These are phyloP conservation scores for Carterocephalus palaemon DNA, from an alignment of 2,888 invertebrate genomes.

Conservation along the genomic window DNA sequence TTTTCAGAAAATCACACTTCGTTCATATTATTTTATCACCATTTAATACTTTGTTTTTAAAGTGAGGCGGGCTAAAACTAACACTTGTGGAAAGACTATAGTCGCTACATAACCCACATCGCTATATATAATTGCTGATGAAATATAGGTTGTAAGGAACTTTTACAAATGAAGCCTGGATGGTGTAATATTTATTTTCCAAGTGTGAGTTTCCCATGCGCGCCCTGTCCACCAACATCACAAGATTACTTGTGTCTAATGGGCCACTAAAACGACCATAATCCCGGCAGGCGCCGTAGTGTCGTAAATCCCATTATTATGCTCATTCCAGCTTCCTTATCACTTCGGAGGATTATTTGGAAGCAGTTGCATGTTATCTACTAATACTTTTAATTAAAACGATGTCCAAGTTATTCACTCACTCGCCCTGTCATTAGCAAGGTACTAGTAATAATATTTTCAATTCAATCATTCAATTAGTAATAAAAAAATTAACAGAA, in stretches of 20 bases:
- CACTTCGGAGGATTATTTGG: conserved; percentile 29
- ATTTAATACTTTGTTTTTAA: too few relatives aligned
- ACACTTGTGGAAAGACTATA: too few relatives aligned
- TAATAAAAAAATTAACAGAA: too few relatives aligned
- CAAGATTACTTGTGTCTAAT: conserved; percentile 40
- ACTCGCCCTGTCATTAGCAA: not conserved
- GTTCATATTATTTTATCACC: too few relatives aligned
- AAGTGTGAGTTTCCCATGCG: conserved; percentile 50
- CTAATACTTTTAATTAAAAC: conserved; percentile 18
- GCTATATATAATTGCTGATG: too few relatives aligned
- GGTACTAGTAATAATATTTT: not conserved
- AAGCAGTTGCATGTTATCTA: conserved; percentile 18
- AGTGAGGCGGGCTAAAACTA: too few relatives aligned
- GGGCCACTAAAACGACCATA: conserved; percentile 40
- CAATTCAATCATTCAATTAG: too few relatives aligned
- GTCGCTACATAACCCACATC: too few relatives aligned
- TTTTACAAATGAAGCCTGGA: too few relatives aligned
- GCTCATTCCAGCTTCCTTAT: conserved; percentile 29
- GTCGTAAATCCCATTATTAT: conserved; percentile 47
- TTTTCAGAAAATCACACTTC: too few relatives aligned
- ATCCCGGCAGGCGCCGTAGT: conserved; percentile 51
- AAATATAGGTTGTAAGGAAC: too few relatives aligned
- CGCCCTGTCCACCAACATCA: conserved; percentile 46
- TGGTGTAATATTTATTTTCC: too few relatives aligned
- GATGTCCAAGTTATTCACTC: not conserved